Conservation (phyloP, 2,113 vertebrate genomes). For the Aleadryas rufinucha region DNA sequence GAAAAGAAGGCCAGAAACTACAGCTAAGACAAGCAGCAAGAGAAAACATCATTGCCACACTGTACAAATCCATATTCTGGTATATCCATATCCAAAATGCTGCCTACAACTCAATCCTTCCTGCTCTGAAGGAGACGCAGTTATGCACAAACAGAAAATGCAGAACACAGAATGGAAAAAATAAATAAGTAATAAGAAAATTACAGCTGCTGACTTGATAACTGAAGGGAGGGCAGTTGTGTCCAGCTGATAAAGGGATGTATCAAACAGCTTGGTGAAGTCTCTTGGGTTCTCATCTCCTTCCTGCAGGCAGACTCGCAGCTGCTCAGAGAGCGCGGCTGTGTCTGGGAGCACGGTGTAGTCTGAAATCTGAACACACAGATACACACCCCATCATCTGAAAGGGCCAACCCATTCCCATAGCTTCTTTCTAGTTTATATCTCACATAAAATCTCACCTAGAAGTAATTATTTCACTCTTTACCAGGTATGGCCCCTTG, state of each 20-base stretch:
- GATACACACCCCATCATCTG: neutral
- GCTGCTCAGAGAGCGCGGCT: slow-evolving; percentile 82
- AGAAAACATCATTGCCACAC: neutral
- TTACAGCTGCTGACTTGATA: slow-evolving; percentile 81
- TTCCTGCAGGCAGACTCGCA: slow-evolving; percentile 90
- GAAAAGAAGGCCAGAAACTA: neutral
- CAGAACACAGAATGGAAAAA: neutral
- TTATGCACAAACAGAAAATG: neutral
- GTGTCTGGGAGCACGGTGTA: slow-evolving; percentile 92
- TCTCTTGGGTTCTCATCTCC: slow-evolving; percentile 92
- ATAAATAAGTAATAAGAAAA: neutral
- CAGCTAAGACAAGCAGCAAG: neutral
- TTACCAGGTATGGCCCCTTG: neutral
- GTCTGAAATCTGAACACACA: slow-evolving; percentile 85
- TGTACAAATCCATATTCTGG: neutral
- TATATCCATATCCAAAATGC: neutral
- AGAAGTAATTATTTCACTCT: neutral
- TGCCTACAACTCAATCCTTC: neutral
- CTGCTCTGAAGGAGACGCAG: neutral
- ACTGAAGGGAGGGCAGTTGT: slow-evolving; percentile 86
- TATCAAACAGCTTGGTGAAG: slow-evolving; percentile 91
- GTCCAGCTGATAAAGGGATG: slow-evolving; percentile 86
- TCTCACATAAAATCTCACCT: neutral
- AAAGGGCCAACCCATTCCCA: neutral
- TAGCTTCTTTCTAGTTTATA: neutral